Base-by-base conservation (phyloP, 2,888 invertebrate genomes). In the Marasmarcha lunaedactyla region DNA sequence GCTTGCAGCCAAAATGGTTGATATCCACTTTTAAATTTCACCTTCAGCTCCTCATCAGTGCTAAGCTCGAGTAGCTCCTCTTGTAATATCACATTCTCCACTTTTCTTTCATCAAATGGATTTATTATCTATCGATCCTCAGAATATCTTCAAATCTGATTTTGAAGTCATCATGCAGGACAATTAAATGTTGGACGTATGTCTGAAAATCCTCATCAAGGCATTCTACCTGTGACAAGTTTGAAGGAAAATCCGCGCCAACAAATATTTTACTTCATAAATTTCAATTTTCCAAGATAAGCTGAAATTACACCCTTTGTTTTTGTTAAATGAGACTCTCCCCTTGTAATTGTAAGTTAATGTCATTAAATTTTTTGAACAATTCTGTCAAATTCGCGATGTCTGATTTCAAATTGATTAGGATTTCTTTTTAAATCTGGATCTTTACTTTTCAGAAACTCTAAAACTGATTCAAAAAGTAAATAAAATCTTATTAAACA, bases 371-470 rank as follows among this genome's bases (percentile, higher is more conserved):
- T 39, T 42, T 42, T 39, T 35, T 36, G 13, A 39, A 39, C 38
- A 40, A 43, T 38, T 42, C 43, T 38, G 41, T 43, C 36, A 41
- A 43, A 38, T 43, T 41, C 15, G 43, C 41, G 14, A 43, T 40
- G 63, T 63, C 63, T 64, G 63, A 54, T 57, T 58, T 33, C 4
- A 33, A 33, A 9, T 57, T 63, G 61, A 64, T 63, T 67, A 59
- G 56, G 62, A 63, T 60, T 15, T 35, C n/a, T 5, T 11, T 33
- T 15, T 15, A 26, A 37, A 11, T 26, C 27, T 26, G 26, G 25
- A 14, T 37, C 37, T 36, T n/a, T 36, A 15, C 15, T 35, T 39
- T 35, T 10, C 33, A 37, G 30, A 37, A 39, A 40, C 25, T 44
- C 40, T 35, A 44, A 43, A 33, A 42, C 43, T 12, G 46, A 42